Evolutionary conservation across 2,888 invertebrate genomes (phyloP).

Genomic region (Dusona sp.): DNA sequence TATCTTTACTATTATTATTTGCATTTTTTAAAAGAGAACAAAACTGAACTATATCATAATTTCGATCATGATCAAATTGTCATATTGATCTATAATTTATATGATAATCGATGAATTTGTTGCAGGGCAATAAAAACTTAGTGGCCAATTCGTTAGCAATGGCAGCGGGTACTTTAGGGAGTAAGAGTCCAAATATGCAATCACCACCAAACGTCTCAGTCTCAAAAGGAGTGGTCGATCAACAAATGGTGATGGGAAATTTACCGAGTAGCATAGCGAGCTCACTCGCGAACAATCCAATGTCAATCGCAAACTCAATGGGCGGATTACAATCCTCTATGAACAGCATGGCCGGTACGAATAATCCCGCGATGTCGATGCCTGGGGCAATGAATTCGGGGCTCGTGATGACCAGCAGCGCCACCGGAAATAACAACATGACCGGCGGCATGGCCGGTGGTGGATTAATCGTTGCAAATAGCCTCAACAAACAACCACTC

Average conservation of each 20-base stretch:
- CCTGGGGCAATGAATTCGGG: slow-evolving; percentile 85
- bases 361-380: slow-evolving; percentile 83
- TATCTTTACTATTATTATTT: no score
- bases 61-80: no score
- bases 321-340: slow-evolving; percentile 86
- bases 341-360: slow-evolving; percentile 86
- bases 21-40: no score
- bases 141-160: slow-evolving; percentile 90
- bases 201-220: slow-evolving; percentile 94
- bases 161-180: slow-evolving; percentile 91
- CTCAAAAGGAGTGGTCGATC: slow-evolving; percentile 88
- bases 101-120: slow-evolving; percentile 74
- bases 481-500: slow-evolving; percentile 90
- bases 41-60: no score
- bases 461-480: slow-evolving; percentile 90
- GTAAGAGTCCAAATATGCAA: slow-evolving; percentile 93
- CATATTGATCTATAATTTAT: no score
- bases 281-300: slow-evolving; percentile 84
- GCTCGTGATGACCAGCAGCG: slow-evolving; percentile 93
- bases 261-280: slow-evolving; percentile 86
- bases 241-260: slow-evolving; percentile 86
- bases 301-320: slow-evolving; percentile 85
- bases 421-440: slow-evolving; percentile 86
- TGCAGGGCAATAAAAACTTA: slow-evolving; percentile 90
- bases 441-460: slow-evolving; percentile 89